Evolutionary conservation across 2,888 invertebrate species (phyloP), one percentile per base, ranked within the genome.

Genomic region (Graphium colonna): DNA sequence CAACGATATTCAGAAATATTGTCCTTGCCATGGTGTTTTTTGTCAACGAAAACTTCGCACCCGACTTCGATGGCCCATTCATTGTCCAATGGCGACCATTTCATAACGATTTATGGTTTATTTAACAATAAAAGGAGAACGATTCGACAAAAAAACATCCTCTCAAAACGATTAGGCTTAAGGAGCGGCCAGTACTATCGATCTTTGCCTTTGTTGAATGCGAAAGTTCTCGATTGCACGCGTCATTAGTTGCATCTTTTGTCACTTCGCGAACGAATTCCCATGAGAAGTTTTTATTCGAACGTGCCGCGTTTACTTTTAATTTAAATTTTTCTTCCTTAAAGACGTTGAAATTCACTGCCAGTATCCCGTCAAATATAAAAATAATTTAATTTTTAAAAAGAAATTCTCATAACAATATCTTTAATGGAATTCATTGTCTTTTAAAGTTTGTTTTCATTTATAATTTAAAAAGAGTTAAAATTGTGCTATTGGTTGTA

Each of bases 31-130:
- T 57, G 51, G 60, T 33, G 56, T 58, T 64, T 64, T 66, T 72
- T 73, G 77, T 73, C 71, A 73, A 63, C 67, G 59, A 69, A 67
- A 63, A 72, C 69, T 60, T 64, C 58, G 61, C 75, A 73, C 72
- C 74, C 73, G 68, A 67, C 61, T 69, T 66, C 62, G 61, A 60
- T 61, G 62, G 59, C 61, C 76, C 72, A 82, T 85, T 82, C 78
- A 82, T 67, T 68, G 73, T 74, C 72, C 68, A 67, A 77, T 71
- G 73, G 71, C 78, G 81, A 75, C 80, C 82, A 82, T 87, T 87
- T 83, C 79, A 78, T 75, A 73, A 85, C 77, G 83, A 89, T 89
- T 88, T 89, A 89, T 89, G 80, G 87, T 85, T 81, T 89, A 88
- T 86, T 86, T 76, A 82, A 87, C 87, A 86, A 88, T 84, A 81